Evolutionary conservation across 2,113 vertebrate species (phyloP), one percentile per base, ranked within the genome.

Genomic region (Siniperca chuatsi): DNA sequence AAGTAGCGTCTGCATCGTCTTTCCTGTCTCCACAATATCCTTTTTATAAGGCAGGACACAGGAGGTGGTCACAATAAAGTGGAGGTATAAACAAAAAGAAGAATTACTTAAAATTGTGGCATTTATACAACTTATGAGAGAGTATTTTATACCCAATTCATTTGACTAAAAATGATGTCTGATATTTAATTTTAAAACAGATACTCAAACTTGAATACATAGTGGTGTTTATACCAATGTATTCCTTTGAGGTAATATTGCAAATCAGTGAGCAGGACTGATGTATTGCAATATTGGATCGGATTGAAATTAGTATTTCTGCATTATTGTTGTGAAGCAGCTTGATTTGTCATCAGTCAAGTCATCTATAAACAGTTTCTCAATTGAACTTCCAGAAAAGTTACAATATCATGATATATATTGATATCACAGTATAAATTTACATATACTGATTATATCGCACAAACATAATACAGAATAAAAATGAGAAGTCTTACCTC

Each of bases 21-120:
- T 94, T 20, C 97, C 97, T 0, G 96, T 97, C 91, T 97, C 96
- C 25, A 97, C 95, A 74, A 97, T 96, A 62, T 97, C 96, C 97
- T 97, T 86, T 75, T 35, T 44, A 55, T 9, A 54, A 40, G 4
- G 16, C 60, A 54, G 46, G 23, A 68, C 18, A 76, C n/a, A 48
- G 35, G 25, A 84, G 55, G 40, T 2, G 15, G 20, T 60, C 16
- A 25, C 44, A 64, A 48, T n/a, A 70, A 12, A 25, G 11, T 12
- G 11, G 52, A 44, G 33, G 18, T 8, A 50, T 4, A 54, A 46
- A 78, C 21, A 50, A 4, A 62, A 37, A 48, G 40, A 64, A 62
- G 18, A 50, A 69, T n/a, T 6, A 33, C 8, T 23, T 35, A 13
- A 48, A 33, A 48, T 72, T 37, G 52, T 66, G 23, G n/a, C 35